Evolutionary conservation across 2,113 vertebrate genomes (phyloP).

Genomic region (Tenrec ecaudatus): DNA sequence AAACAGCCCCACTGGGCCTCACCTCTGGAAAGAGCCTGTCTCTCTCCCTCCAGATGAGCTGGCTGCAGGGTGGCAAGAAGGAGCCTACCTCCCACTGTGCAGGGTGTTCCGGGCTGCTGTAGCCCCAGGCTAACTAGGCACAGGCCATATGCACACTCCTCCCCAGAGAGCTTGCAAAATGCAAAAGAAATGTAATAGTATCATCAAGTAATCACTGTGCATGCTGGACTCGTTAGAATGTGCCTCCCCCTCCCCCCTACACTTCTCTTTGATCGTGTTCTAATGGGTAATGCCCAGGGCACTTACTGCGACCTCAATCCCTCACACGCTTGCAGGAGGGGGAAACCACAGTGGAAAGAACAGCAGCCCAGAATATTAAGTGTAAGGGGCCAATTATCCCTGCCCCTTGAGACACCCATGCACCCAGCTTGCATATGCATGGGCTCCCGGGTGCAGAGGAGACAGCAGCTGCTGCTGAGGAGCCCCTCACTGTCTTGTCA

Average conservation of each 20-base stretch:
- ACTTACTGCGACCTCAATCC: constrained; percentile 54
- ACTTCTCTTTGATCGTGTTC: constrained; percentile 63
- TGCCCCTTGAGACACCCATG: constrained; percentile 57
- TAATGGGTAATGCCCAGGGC: constrained; percentile 40
- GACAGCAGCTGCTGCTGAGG: constrained; percentile 57
- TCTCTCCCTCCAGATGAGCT: neutral
- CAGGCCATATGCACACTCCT: constrained; percentile 7
- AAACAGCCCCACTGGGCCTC: neutral
- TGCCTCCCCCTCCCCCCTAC: neutral
- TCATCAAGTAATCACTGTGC: constrained; percentile 29
- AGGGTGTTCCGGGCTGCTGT: neutral
- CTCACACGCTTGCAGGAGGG: constrained; percentile 52
- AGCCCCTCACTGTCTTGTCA: neutral
- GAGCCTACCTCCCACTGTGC: neutral
- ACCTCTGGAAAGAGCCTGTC: neutral
- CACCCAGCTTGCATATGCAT: constrained; percentile 69
- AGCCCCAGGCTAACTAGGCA: constrained; percentile 2
- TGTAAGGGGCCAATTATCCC: constrained; percentile 40
- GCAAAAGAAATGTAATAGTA: constrained; percentile 57
- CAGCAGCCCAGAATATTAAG: constrained; percentile 13
- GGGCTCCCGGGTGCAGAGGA: constrained; percentile 40
- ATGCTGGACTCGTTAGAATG: constrained; percentile 45
- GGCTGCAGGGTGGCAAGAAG: neutral
- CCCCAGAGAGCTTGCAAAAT: constrained; percentile 55
- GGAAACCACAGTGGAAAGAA: neutral